Percentiles rank a stretch among this genome's conserved stretches.
phyloP scores from a whole-genome alignment of 1,140 invertebrate species.

The Drosophila novamexicana region DNA sequence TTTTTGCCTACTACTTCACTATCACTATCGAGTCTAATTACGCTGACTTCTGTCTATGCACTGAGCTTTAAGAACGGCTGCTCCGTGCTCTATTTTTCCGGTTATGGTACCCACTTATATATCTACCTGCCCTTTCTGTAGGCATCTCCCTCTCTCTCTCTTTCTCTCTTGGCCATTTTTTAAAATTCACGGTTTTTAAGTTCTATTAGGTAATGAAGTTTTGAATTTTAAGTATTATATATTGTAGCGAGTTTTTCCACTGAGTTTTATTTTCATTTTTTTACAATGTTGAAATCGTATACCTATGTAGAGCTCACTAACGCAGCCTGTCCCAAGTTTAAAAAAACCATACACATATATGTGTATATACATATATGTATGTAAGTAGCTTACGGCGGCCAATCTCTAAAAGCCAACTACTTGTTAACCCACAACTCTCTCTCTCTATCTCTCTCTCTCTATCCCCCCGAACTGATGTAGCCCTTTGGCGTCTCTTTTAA shows the following conservation, averaged over 20 bases:
- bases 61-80: constrained; percentile 20
- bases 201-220: not conserved
- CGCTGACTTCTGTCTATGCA: constrained; percentile 21
- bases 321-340: not conserved
- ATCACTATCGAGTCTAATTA: constrained; percentile 34
- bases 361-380: constrained; percentile 2
- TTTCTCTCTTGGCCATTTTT: constrained; percentile 9
- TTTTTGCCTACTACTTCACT: constrained; percentile 38
- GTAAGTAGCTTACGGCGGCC: constrained; percentile 37
- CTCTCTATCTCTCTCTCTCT: constrained; percentile 4
- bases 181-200: not conserved
- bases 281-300: constrained; percentile 8
- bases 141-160: not conserved
- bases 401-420: constrained; percentile 21
- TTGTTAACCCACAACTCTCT: constrained; percentile 18
- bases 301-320: constrained; percentile 42
- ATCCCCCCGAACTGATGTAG: constrained; percentile 12
- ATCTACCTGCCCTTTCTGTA: constrained; percentile 7
- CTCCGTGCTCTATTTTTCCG: constrained; percentile 24
- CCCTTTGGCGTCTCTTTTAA: constrained; percentile 56
- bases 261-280: not conserved
- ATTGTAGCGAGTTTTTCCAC: not conserved
- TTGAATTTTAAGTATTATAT: constrained; percentile 7
- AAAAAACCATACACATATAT: not conserved
- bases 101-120: constrained; percentile 26